Base-by-base conservation (phyloP, 37 sponge, comb jelly and placozoan genomes). In the Crambe crambe region DNA sequence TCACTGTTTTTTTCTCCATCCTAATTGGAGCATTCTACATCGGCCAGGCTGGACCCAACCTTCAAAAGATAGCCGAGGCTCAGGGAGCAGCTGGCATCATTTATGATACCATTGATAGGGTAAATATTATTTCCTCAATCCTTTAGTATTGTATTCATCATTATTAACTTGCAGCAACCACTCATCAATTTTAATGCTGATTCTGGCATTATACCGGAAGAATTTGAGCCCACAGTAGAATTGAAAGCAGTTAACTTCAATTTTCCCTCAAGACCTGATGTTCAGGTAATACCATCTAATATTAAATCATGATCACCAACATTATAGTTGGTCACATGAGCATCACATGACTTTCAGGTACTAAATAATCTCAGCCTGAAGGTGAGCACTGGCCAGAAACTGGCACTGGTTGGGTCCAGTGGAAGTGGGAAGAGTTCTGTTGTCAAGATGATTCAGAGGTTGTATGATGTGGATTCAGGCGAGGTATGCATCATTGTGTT, bases 351-450 rank as follows among this genome's bases (percentile, higher is more conserved):
- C 17, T 25, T 60, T 9, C 61, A 60, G 88, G 77, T 93, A 22
- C 36, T 94, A 75, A 56, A 74, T 68, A 81, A 64, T 42, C n/a
- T 94, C 20, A 73, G 42, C 60, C 59, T 91, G 64, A 59, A 61
- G 37, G 83, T 89, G 9, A 31, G 56, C 18, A 6, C 12, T 22
- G 95, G 95, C 26, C 79, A 90, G 68, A 87, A 80, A 2, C 71
- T 94, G 15, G 94, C 94, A 44, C 73, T 94, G 56, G 95, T 95
- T 27, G 95, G 95, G 6, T 64, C 92, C 51, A 86, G 87, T 77
- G 95, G 95, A 30, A 77, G 89, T 86, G 95, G 95, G 34, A 95
- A 95, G 79, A 89, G 89, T 42, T 89, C 95, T 0, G 81, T 81
- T 3, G 81, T 95, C 35, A 75, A 80, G 37, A 71, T 95, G 40